Evolutionary conservation across 2,797 vertebrate genomes (phyloP).

Genomic region (Naso thynnoides): DNA sequence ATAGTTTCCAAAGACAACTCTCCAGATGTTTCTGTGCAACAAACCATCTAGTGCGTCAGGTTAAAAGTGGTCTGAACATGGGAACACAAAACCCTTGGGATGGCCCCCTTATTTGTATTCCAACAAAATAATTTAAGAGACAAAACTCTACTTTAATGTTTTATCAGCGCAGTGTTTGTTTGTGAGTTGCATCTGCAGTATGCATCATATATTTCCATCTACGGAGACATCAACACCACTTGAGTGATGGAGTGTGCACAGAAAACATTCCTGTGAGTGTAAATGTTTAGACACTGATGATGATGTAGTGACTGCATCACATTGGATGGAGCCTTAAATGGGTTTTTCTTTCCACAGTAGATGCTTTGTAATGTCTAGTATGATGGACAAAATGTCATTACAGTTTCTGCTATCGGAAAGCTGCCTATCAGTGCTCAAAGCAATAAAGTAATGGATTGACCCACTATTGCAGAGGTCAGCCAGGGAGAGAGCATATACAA

Average conservation of each 20-base stretch:
- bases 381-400: constrained; percentile 34
- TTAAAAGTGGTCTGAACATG: too few relatives aligned
- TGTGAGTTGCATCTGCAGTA: too few relatives aligned
- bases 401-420: constrained; percentile 24
- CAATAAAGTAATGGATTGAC: constrained; percentile 56
- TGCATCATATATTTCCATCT: constrained; percentile 21
- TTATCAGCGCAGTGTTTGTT: not conserved
- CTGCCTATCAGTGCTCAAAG: constrained; percentile 45
- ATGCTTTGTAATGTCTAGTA: constrained; percentile 3
- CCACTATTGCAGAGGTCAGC: constrained; percentile 43
- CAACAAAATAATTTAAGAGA: constrained; percentile 10
- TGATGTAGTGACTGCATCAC: constrained; percentile 2
- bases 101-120: not conserved
- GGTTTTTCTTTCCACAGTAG: not conserved
- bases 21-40: too few relatives aligned
- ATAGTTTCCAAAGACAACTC: too few relatives aligned
- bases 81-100: not conserved
- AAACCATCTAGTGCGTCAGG: too few relatives aligned
- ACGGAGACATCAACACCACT: not conserved
- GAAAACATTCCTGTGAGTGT: constrained; percentile 26
- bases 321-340: constrained; percentile 26
- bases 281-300: constrained; percentile 40
- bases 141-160: not conserved
- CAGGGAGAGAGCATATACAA: constrained; percentile 9
- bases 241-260: constrained; percentile 4